These are phyloP conservation scores for Notamacropus eugenii DNA, from an alignment of 2,797 vertebrate genomes.

Conservation along the genomic window DNA sequence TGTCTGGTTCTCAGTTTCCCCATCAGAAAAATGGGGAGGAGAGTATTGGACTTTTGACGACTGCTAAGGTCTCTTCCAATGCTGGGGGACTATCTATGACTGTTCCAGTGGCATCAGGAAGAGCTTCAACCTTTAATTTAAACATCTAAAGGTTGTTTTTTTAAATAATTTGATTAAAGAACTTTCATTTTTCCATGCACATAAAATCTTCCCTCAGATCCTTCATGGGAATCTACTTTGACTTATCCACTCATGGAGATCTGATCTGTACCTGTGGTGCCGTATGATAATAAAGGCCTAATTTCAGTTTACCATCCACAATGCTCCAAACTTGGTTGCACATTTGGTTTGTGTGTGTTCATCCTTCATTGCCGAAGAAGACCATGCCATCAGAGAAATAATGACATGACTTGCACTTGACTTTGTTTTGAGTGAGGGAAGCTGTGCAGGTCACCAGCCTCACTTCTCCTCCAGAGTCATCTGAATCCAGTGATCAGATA, in stretches of 20 bases:
- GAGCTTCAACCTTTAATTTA: not conserved
- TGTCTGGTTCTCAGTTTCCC: not conserved
- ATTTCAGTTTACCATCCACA: not conserved
- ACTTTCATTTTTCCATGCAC: not conserved
- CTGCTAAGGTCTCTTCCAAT: not conserved
- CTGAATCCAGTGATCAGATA: no score
- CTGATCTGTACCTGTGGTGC: not conserved
- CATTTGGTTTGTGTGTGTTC: not conserved
- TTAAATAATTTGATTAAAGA: constrained; percentile 15
- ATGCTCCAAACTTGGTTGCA: constrained; percentile 7
- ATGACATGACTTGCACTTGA: no score
- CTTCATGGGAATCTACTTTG: not conserved
- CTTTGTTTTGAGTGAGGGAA: no score
- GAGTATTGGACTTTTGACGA: not conserved
- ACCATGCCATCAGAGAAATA: no score
- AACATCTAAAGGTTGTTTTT: not conserved
- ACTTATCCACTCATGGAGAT: not conserved
- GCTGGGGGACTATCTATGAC: not conserved
- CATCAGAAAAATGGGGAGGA: not conserved
- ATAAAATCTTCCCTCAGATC: not conserved
- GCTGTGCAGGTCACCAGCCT: no score
- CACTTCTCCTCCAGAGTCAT: no score
- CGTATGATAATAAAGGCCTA: not conserved
- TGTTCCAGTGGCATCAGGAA: not conserved
- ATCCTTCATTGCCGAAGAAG: no score